A percentile compares a stretch with the other conserved stretches of the same genome.
Conservation (phyloP, 2,797 vertebrate genomes). For the Meriones psammophilus region DNA sequence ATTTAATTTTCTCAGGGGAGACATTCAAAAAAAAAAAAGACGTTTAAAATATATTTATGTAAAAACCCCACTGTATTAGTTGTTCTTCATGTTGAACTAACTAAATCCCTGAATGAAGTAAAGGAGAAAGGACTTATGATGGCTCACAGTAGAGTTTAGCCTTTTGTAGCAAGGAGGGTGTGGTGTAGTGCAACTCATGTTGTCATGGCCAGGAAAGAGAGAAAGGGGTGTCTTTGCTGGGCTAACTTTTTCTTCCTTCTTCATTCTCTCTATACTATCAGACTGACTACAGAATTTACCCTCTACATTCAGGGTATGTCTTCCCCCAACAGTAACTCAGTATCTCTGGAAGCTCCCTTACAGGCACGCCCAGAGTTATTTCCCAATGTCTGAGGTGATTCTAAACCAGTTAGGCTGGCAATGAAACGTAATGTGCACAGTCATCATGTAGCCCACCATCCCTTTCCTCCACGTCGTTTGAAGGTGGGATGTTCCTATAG, state of each 20-base stretch:
- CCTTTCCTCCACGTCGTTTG: not conserved
- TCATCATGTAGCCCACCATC: not conserved
- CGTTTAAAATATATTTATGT: constrained; percentile 10
- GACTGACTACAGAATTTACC: not conserved
- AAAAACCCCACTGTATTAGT: not conserved
- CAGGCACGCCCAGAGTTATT: not conserved
- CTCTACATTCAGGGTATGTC: not conserved
- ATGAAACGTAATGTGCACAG: not conserved
- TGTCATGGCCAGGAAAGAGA: not conserved
- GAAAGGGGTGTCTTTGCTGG: too few relatives aligned
- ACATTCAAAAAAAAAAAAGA: not conserved
- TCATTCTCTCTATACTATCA: not conserved
- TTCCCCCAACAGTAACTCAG: not conserved
- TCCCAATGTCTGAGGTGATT: not conserved
- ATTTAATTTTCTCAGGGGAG: not conserved
- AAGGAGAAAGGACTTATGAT: not conserved
- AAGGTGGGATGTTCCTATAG: not conserved
- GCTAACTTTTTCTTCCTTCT: not conserved
- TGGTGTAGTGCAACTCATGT: not conserved
- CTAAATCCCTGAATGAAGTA: not conserved
- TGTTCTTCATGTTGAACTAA: not conserved
- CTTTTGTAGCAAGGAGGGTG: not conserved
- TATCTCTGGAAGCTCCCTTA: not conserved
- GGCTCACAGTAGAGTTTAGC: not conserved
- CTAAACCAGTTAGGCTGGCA: not conserved